Percentiles rank a stretch among this genome's conserved stretches.
Evolutionary conservation across 2,113 vertebrate species (phyloP).

Genomic region (Ophthalmotilapia sp.): DNA sequence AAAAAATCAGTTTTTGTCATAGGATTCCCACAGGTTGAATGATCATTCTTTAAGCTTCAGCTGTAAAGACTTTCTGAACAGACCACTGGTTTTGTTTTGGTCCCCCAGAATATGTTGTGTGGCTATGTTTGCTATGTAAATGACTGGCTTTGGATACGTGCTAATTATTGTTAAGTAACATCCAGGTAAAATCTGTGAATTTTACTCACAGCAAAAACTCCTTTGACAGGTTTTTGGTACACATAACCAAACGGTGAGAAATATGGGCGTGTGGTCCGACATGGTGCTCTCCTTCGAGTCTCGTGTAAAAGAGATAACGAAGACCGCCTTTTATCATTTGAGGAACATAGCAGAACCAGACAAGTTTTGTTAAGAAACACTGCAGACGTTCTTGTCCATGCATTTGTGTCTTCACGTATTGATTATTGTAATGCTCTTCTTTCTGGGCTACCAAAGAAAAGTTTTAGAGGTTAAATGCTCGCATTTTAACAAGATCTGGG

Average conservation of each 20-base stretch:
- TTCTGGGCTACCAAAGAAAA: background rate
- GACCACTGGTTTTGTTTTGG: background rate
- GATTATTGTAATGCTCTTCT: background rate
- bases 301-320: background rate
- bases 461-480: background rate
- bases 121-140: background rate
- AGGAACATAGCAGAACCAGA: rapidly evolving
- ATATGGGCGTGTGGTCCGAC: background rate
- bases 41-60: background rate
- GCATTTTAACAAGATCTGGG: background rate
- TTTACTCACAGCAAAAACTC: background rate
- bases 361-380: background rate
- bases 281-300: background rate
- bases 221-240: background rate
- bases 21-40: background rate
- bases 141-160: background rate
- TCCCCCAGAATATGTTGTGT: background rate
- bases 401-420: rapidly evolving
- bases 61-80: background rate
- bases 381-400: rapidly evolving
- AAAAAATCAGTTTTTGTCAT: rapidly evolving
- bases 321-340: background rate
- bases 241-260: background rate
- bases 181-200: background rate
- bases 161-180: background rate